Base-by-base conservation (phyloP, 1,140 invertebrate genomes). In the Cydia fagiglandana region DNA sequence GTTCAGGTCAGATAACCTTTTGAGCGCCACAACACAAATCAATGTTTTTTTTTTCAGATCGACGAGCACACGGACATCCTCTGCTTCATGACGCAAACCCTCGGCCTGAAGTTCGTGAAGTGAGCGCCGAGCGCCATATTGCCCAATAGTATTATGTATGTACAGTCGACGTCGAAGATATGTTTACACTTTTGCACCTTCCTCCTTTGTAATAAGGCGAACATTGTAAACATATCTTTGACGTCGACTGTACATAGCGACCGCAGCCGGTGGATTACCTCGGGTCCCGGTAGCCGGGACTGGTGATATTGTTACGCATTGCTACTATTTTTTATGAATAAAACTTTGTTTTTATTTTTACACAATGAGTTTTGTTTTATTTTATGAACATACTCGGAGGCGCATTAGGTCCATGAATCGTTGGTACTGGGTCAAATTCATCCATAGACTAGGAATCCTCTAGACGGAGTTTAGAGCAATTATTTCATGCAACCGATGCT, bases 31-130 rank as follows among this genome's bases (percentile, higher is more conserved):
- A n/a, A n/a, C n/a, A n/a, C n/a, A n/a, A n/a, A n/a, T n/a, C n/a
- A 17, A 53, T 53, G 13, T 53, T 17, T 53, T 7, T 53, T 53
- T 53, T 53, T 53, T 53, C 93, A 97, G 96, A 99, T 99, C 85
- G 97, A 98, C 80, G 97, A 99, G 92, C 94, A 95, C 76, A 96
- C 96, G 0, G 98, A 99, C 83, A 96, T 98, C 77, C 95, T 98
- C 86, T 95, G 96, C 81, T 99, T 99, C 93, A 95, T 98, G 76
- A 95, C 95, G n/a, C 95, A 96, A 88, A 94, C 96, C 70, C 93
- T 98, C 64, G 95, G 95, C 45, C 92, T 98, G 45, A 86, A 95
- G 80, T 97, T 96, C 84, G 92, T 84, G 64, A 93, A 93, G 80
- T 93, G 86, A 91, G 73, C 77, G 53, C 4, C 73, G 24, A 77